Evolutionary conservation across 1,140 invertebrate species (phyloP), one percentile per base, ranked within the genome.

Genomic region (Archivesica marissinica): DNA sequence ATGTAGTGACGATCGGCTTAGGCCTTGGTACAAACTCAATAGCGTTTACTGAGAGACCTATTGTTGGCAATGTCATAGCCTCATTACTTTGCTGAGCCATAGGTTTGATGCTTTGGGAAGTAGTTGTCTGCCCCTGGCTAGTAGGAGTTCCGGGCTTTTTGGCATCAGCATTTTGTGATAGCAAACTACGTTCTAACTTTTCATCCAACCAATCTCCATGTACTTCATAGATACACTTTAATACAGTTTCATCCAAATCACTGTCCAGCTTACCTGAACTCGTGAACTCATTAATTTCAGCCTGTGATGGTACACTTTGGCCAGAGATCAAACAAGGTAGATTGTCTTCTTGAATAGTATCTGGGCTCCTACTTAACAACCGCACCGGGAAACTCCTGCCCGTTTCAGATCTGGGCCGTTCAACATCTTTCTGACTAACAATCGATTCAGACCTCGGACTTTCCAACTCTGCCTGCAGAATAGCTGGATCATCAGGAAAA

Each of bases 201-300:
- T 72, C 78, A 81, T 81, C 64, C 20, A 81, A 44, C 47, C 54
- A 52, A 70, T 81, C 78, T 35, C 52, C 39, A 4, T 81, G 11
- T 0, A 70, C 61, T 72, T 81, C 61, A 54, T 81, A 70, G 15
- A 81, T 68, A 72, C 78, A 70, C 39, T 81, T 81, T 41, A 81
- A 54, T 13, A 81, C 66, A n/a, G 64, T 81, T 54, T 81, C 78
- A 81, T 81, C 66, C 13, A 81, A 11, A 15, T 81, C 78, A 70
- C 28, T 59, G 56, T 30, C 28, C 13, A 59, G 13, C 11, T 59
- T 59, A 59, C 3, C 28, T 6, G 56, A 28, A 6, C n/a, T 30
- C 4, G 1, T 59, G 2, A n/a, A 15, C 17, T 15, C 4, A n/a
- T 20, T 47, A 7, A 47, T 20, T 47, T 47, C 7, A 47, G 20